Percentiles rank a stretch among this genome's conserved stretches.
Conservation (phyloP, 2,888 invertebrate species). For the Frankliniella fusca region DNA sequence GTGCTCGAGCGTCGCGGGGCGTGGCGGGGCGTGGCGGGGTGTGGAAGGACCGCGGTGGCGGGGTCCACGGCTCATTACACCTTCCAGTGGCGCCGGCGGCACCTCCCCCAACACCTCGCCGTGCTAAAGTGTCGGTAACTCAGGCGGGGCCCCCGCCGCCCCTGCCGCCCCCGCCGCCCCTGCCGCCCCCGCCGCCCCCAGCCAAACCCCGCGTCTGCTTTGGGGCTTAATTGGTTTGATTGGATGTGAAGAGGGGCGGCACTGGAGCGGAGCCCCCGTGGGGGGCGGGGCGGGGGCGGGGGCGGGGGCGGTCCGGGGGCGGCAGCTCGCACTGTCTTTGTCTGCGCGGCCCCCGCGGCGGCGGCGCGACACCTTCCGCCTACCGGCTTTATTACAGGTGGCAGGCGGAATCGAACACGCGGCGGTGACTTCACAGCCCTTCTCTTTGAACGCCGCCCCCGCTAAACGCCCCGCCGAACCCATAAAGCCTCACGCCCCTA, state of each 20-base stretch:
- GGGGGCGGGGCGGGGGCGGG: background rate
- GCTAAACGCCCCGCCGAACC: background rate
- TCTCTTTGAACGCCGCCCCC: no score
- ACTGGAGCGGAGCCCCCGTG: background rate
- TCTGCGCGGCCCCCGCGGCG: background rate
- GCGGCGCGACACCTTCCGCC: background rate
- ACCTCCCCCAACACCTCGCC: background rate
- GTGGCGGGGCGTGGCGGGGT: background rate
- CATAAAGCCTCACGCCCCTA: no score
- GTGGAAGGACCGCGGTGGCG: background rate
- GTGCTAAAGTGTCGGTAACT: conserved; percentile 21
- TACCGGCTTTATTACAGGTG: conserved; percentile 3
- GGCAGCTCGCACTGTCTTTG: background rate
- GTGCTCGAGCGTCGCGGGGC: background rate
- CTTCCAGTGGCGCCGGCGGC: background rate
- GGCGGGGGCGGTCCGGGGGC: background rate
- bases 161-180: background rate
- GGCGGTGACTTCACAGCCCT: background rate
- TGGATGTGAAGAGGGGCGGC: background rate
- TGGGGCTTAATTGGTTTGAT: conserved; percentile 22
- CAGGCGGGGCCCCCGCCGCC: conserved; percentile 4
- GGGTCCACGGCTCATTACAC: background rate
- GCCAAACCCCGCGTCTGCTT: background rate
- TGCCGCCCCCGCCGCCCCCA: background rate
- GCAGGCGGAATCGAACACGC: background rate